Conservation (phyloP, 2,797 vertebrate genomes). For the Petrocephalus schoutedeni region DNA sequence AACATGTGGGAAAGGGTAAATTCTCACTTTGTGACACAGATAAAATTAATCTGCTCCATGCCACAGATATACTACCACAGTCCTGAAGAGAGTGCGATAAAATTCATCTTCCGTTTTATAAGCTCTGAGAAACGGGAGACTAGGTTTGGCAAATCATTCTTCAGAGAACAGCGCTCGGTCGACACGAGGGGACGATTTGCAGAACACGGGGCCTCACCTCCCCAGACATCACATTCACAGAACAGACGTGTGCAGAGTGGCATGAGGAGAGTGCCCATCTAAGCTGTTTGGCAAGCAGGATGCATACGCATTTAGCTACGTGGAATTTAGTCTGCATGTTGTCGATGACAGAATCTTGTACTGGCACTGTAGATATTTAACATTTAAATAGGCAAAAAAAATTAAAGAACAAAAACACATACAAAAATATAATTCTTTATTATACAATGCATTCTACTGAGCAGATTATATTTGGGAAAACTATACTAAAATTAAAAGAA, state of each 20-base stretch:
- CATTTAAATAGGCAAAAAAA: not conserved
- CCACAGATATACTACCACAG: not conserved
- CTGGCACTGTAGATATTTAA: not conserved
- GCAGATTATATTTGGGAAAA: not conserved
- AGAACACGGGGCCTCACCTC: not conserved
- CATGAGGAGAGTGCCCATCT: not conserved
- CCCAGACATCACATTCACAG: not conserved
- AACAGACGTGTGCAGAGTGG: not conserved
- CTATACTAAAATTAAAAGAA: not conserved
- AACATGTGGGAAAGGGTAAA: not conserved
- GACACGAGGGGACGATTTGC: not conserved
- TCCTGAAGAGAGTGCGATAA: slow-evolving; percentile 2
- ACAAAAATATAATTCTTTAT: not conserved
- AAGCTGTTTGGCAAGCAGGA: not conserved
- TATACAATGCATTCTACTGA: not conserved
- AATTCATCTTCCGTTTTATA: slow-evolving; percentile 16
- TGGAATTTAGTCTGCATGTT: not conserved
- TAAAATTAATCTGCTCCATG: slow-evolving; percentile 1
- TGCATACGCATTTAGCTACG: not conserved
- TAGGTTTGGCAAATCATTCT: not conserved
- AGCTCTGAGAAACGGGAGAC: not conserved
- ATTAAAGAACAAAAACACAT: not conserved
- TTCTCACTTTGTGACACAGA: not conserved
- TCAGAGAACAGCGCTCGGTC: not conserved
- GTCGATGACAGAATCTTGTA: not conserved